Evolutionary conservation across 2,888 invertebrate genomes (phyloP), one percentile per base, ranked within the genome.

Genomic region (Teinopalpus imperialis): DNA sequence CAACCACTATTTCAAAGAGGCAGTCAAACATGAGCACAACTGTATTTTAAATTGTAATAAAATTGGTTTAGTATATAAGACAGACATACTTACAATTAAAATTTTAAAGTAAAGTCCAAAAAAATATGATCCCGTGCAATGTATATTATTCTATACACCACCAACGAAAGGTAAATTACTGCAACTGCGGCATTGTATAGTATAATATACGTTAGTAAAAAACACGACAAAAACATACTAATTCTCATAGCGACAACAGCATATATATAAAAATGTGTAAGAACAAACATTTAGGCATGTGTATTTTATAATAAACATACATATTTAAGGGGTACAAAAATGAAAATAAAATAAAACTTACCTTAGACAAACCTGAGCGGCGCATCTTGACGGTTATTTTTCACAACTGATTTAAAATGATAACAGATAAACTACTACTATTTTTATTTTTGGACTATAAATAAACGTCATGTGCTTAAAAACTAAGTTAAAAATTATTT

Each of bases 101-200:
- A n/a, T n/a, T n/a, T n/a, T n/a, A n/a, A n/a, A 43, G 35, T 35
- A 35, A 36, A 43, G 21, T 13, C 14, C 27, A 3, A 35, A 43
- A 43, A 43, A 36, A 29, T 29, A 21, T 21, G 21, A 30, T 31
- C 10, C 29, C 18, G 44, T 32, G 7, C 26, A 43, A 43, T 48
- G 31, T 43, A 27, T 37, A 27, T n/a, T 47, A 41, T 41, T 47
- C 46, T 47, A 48, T 43, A 48, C 42, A 43, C 32, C 9, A 43
- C 30, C 32, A 49, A 35, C 40, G 26, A 36, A 44, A 41, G 26
- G 29, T 49, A 49, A 40, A 44, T 44, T 30, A 40, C 29, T 44
- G 36, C 40, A 37, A n/a, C n/a, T n/a, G n/a, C n/a, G n/a, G n/a
- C n/a, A n/a, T n/a, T n/a, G n/a, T n/a, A n/a, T n/a, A n/a, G n/a